Evolutionary conservation across 2,797 vertebrate genomes (phyloP), one percentile per base, ranked within the genome.

Genomic region (Clarias platycephalus): DNA sequence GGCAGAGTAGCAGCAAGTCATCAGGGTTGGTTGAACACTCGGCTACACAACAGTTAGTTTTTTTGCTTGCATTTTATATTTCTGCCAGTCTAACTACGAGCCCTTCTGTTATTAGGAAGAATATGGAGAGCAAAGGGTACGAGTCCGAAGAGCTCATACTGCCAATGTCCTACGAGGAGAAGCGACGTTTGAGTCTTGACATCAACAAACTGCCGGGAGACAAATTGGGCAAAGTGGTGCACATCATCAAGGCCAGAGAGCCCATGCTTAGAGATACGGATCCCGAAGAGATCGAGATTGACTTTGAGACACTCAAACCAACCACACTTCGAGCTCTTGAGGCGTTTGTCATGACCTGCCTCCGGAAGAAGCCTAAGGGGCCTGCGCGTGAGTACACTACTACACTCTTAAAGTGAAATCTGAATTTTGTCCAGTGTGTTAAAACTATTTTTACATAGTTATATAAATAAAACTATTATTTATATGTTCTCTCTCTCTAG

Each of bases 201-300:
- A 97, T 99, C 88, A 94, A 96, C 90, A 97, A 95, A 90, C 94
- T 99, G 77, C 96, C 97, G 7, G 94, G 95, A 85, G 95, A 96
- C 79, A 97, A 96, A 89, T 95, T 99, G 86, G 93, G 93, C 26
- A 94, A 94, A 87, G 77, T 98, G 66, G 95, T 97, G 86, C 92
- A 91, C 53, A 96, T 99, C 89, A 96, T 99, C 90, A 94, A 97
- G 80, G 93, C 93, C 85, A 93, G 94, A 88, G 97, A 98, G 90
- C 91, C 94, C 6, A 92, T 90, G 16, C 83, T 97, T 85, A 93
- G 85, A 68, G 90, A 93, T 77, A 93, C 93, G 16, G 91, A 92
- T 88, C 93, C 93, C 2, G 92, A 96, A 62, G 96, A 97, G 84
- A 92, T 97, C 37, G 97, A 97, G 92, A 95, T 98, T 71, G 96